Percentiles rank a stretch among this genome's conserved stretches.
phyloP scores from a whole-genome alignment of 2,888 invertebrate genomes.

The Agrochola litura region DNA sequence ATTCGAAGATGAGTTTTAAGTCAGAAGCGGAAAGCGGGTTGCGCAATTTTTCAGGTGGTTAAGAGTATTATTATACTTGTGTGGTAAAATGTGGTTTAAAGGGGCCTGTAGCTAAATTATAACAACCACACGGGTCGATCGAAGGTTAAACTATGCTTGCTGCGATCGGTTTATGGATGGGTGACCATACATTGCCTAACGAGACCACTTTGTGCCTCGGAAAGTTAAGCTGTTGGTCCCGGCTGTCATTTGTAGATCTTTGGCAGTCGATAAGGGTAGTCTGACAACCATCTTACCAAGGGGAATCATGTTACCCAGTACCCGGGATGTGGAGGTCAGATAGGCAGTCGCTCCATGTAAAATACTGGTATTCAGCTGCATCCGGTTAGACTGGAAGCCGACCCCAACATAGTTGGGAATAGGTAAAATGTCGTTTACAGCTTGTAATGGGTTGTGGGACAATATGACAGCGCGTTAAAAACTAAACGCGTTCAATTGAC shows the following conservation, averaged over 20 bases:
- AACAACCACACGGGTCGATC: background rate
- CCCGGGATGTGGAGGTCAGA: too few species aligned
- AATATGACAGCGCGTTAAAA: background rate
- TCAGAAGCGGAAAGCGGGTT: slow-evolving; percentile 47
- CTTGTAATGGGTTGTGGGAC: background rate
- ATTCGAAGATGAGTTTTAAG: slow-evolving; percentile 64
- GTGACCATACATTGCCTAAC: background rate
- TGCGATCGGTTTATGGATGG: background rate
- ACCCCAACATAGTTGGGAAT: too few species aligned
- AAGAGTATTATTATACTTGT: background rate
- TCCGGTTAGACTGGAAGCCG: too few species aligned
- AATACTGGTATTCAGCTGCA: too few species aligned
- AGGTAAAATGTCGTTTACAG: background rate
- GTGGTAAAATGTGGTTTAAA: background rate
- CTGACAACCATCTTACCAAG: background rate
- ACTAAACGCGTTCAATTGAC: background rate
- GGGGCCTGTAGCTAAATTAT: background rate
- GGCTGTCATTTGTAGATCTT: background rate
- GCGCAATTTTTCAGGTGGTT: slow-evolving; percentile 6
- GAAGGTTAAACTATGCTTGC: background rate
- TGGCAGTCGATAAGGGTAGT: background rate
- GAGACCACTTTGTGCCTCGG: background rate
- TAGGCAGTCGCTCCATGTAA: too few species aligned
- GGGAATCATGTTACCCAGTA: background rate
- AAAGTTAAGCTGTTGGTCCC: background rate